Evolutionary conservation across 2,113 vertebrate genomes (phyloP).

Genomic region (Abramis brama): DNA sequence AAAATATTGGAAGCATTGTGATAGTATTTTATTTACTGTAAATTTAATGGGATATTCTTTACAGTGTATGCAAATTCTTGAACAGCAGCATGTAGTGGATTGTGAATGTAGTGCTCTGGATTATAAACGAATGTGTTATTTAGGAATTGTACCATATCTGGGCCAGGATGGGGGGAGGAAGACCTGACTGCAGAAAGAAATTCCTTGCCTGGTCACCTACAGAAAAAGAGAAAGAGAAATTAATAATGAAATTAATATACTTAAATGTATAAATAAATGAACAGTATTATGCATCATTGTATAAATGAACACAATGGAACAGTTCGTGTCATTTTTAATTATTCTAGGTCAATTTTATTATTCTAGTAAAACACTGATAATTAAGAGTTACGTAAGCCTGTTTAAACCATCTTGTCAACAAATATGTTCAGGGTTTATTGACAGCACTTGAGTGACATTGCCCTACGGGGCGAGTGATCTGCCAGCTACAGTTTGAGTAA

Average conservation of each 20-base stretch:
- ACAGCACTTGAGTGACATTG: constrained; percentile 2
- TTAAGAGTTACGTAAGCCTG: neutral
- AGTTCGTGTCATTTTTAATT: too few relatives aligned
- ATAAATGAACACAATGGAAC: too few relatives aligned
- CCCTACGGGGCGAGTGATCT: neutral
- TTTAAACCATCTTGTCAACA: neutral
- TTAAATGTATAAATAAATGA: neutral
- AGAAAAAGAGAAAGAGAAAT: constrained; percentile 53
- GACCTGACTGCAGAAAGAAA: constrained; percentile 97
- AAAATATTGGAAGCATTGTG: neutral
- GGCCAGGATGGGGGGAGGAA: constrained; percentile 95
- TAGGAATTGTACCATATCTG: constrained; percentile 90
- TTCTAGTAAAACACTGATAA: neutral
- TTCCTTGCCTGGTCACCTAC: constrained; percentile 97
- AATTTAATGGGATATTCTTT: neutral
- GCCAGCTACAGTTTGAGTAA: constrained; percentile 28
- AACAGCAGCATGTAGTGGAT: neutral
- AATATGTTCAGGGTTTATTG: neutral
- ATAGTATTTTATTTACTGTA: neutral
- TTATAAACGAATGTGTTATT: constrained; percentile 5
- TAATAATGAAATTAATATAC: neutral
- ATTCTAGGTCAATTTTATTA: neutral
- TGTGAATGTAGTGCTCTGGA: neutral
- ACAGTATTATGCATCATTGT: too few relatives aligned
- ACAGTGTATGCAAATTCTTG: neutral